Evolutionary conservation across 2,113 vertebrate genomes (phyloP), one percentile per base, ranked within the genome.

Genomic region (Pygoscelis adeliae): DNA sequence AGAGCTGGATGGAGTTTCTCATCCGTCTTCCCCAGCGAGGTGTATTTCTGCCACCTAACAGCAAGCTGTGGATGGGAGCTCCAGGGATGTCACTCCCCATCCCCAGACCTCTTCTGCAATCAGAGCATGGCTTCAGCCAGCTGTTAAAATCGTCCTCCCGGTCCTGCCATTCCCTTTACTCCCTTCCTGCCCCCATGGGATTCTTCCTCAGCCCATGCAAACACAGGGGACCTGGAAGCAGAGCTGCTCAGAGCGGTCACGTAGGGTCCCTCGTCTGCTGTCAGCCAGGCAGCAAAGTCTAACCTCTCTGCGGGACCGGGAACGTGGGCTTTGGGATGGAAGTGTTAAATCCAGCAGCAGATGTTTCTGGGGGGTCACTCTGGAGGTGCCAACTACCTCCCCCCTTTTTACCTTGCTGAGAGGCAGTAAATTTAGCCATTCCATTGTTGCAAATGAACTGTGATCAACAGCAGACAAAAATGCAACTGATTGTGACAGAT

Each of bases 211-310:
- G 36, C 11, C 65, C 0, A 0, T 42, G 30, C n/a, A 49, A 30
- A 84, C 47, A n/a, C 1, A 13, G 30, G 30, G 22, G 16, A 47
- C 30, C 21, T 32, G 40, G 42, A 50, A 63, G 56, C 17, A 32
- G 81, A 50, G 65, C 58, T 65, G 50, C 42, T 72, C 66, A 29
- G 73, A 32, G 49, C 2, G 6, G 32, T 78, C 72, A 44, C 2
- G 0, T 62, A 62, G 47, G 32, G 26, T 8, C 32, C 10, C 59
- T 67, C 0, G 0, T 27, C 25, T 1, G 0, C 61, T 38, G 26
- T 67, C 61, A 59, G 32, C 44, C 69, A 27, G 32, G 30, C 32
- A 66, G 36, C 17, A 12, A 59, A 46, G 23, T 52, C 52, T 52
- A 58, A 25, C 50, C 44, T 21, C 52, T 66, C 52, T 46, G 6